Base-by-base conservation (phyloP, 2,113 vertebrate species). In the Addax nasomaculatus region DNA sequence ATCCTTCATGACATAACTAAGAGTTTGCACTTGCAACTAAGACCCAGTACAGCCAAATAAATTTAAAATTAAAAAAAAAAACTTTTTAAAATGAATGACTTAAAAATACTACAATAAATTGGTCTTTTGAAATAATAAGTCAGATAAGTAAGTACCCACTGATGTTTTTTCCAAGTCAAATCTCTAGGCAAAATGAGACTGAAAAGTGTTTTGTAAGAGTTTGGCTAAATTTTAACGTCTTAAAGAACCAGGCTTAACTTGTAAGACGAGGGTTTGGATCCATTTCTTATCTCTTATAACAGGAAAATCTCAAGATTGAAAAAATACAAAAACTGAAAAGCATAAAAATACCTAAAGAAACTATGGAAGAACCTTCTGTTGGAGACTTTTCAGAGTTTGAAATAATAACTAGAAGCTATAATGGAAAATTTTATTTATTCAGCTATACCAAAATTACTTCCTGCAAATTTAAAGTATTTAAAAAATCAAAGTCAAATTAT, bases 371-470 rank as follows among this genome's bases (percentile, higher is more conserved):
- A 79, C 29, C 25, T 90, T 70, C 55, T 47, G 62, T 17, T 53
- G 4, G 16, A 93, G 67, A 81, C 19, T 53, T 89, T 89, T 92
- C 76, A 89, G 45, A 85, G 51, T 85, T 80, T 96, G 89, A 70
- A 6, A 21, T 92, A 51, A 79, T 87, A 85, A n/a, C 12, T n/a
- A 92, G n/a, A 85, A 92, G 13, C 39, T 85, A 86, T 70, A 91
- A 92, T n/a, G 23, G 17, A 93, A 90, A 97, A 47, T 70, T 79
- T 45, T 43, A 81, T 33, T 76, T 62, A 76, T 91, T 84, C 67
- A 96, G 51, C 39, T 80, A 85, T 19, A 86, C 27, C 29, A 89
- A 95, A 96, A 33, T 79, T 58, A 85, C 39, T 92, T 97, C 27
- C 53, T 51, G 2, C 9, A 96, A 86, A 23, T 51, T 36, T 33